Conservation (phyloP, 1,140 invertebrate species). For the Drosophila pandora region DNA sequence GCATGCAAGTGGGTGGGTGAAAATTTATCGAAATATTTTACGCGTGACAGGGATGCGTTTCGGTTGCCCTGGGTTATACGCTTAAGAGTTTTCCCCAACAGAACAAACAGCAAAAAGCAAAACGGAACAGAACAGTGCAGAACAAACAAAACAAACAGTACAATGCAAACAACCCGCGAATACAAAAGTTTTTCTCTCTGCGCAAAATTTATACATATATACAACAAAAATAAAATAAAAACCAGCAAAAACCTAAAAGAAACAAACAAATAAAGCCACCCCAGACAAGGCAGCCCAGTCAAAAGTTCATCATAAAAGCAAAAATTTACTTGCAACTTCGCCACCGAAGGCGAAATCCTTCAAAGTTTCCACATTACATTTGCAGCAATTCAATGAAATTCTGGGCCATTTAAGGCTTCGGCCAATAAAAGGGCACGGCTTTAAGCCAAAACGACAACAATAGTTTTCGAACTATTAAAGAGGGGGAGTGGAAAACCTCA, state of each 20-base stretch:
- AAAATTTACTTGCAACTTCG: slow-evolving; percentile 50
- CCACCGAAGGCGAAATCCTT: slow-evolving; percentile 38
- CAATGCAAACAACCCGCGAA: slow-evolving; percentile 51
- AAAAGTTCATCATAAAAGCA: slow-evolving; percentile 49
- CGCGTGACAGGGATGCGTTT: slow-evolving; percentile 63
- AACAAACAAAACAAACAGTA: slow-evolving; percentile 58
- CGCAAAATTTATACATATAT: slow-evolving; percentile 31
- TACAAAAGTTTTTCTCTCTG: slow-evolving; percentile 43
- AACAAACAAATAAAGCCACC: slow-evolving; percentile 53
- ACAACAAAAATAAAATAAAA: slow-evolving; percentile 8
- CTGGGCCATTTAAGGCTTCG: slow-evolving; percentile 38
- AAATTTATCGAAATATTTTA: slow-evolving; percentile 77
- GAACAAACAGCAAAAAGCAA: slow-evolving; percentile 63
- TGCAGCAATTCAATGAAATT: slow-evolving; percentile 37
- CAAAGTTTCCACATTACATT: slow-evolving; percentile 41
- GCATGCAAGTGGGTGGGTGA: slow-evolving; percentile 35
- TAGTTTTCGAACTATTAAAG: background rate
- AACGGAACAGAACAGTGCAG: slow-evolving; percentile 58
- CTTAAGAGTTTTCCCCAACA: slow-evolving; percentile 59
- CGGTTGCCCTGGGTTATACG: slow-evolving; percentile 54
- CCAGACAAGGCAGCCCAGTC: slow-evolving; percentile 33
- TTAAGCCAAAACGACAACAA: background rate
- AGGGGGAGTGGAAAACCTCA: background rate
- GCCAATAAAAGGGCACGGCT: slow-evolving; percentile 18
- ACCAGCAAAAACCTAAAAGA: slow-evolving; percentile 22